Conservation (phyloP, 2,113 vertebrate species). For the Perca fluviatilis region DNA sequence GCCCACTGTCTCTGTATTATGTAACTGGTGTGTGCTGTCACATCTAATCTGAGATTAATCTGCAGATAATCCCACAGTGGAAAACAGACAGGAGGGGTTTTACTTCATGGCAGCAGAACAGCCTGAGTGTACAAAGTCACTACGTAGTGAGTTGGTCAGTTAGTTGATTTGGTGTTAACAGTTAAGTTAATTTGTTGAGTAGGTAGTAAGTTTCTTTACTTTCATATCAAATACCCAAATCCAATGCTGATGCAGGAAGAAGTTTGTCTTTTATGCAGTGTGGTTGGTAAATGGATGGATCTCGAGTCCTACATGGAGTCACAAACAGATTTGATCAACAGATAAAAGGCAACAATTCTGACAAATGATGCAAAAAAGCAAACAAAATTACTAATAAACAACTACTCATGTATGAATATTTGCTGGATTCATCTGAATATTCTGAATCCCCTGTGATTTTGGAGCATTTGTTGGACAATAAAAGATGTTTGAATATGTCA, state of each 20-base stretch:
- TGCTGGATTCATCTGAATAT: neutral
- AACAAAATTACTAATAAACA: neutral
- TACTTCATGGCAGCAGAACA: conserved; percentile 23
- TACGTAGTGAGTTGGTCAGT: neutral
- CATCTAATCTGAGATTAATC: conserved; percentile 56
- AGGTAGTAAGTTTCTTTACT: neutral
- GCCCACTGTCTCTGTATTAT: conserved; percentile 30
- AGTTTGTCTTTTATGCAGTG: neutral
- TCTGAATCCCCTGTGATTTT: no score
- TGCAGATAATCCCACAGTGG: conserved; percentile 51
- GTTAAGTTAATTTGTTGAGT: neutral
- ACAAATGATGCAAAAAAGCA: neutral
- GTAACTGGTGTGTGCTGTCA: conserved; percentile 29
- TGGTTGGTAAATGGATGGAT: neutral
- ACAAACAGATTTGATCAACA: neutral
- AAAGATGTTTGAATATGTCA: no score
- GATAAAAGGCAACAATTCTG: neutral
- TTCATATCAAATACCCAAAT: neutral
- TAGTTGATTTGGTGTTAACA: neutral
- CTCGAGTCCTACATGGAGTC: neutral
- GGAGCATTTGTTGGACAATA: neutral
- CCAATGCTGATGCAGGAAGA: neutral
- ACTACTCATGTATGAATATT: neutral
- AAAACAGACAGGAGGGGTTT: conserved; percentile 50
- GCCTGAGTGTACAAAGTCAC: conserved; percentile 3